Evolutionary conservation across 2,888 invertebrate genomes (phyloP).

Genomic region (Cheilosia pagana): DNA sequence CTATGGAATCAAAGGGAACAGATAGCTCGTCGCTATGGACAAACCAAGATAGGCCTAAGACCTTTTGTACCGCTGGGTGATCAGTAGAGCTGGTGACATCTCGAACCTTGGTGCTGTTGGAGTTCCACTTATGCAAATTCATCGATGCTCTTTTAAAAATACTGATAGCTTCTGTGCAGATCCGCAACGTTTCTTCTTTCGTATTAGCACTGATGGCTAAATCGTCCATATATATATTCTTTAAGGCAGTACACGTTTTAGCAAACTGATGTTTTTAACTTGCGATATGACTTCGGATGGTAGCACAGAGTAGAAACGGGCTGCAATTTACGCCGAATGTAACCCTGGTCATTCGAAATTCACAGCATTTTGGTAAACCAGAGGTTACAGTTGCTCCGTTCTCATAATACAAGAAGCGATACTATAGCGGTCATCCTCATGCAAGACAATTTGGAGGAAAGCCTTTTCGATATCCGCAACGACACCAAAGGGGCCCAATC

Average conservation of each 20-base stretch:
- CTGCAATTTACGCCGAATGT: constrained; percentile 15
- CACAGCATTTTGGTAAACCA: background rate
- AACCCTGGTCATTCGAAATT: constrained; percentile 7
- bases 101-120: constrained; percentile 13
- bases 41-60: constrained; percentile 12
- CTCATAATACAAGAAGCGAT: constrained; percentile 19
- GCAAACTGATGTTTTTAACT: no score
- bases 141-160: no score
- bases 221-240: constrained; percentile 27
- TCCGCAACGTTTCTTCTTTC: no score
- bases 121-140: no score
- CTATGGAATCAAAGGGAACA: no score
- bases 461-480: constrained; percentile 28
- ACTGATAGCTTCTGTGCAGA: no score
- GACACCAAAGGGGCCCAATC: constrained; percentile 9
- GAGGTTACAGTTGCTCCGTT: background rate
- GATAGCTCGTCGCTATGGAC: constrained; percentile 16
- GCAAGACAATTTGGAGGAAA: background rate
- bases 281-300: no score
- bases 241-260: constrained; percentile 10
- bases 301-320: constrained; percentile 6
- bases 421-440: constrained; percentile 12
- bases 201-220: constrained; percentile 1
- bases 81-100: background rate
- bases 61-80: background rate